Evolutionary conservation across 2,797 vertebrate species (phyloP).

Genomic region (Pelobates cultripes): DNA sequence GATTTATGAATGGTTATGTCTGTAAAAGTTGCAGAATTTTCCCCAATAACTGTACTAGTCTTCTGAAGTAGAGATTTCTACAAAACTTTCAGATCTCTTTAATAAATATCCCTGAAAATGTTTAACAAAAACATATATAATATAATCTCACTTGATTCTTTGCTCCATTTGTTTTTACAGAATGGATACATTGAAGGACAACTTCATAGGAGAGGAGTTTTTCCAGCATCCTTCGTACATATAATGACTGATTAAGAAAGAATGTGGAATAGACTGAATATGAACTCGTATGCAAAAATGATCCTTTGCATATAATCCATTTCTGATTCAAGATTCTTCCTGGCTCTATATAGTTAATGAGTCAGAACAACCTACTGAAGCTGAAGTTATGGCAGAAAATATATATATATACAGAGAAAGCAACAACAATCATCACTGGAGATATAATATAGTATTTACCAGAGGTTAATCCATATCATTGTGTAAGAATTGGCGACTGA

Average conservation of each 20-base stretch:
- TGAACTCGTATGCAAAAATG: not conserved
- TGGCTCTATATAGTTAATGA: constrained; percentile 29
- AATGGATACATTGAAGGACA: constrained; percentile 81
- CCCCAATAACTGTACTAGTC: too few relatives aligned
- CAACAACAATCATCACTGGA: not conserved
- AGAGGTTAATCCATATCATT: too few relatives aligned
- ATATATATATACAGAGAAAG: not conserved
- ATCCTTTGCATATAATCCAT: not conserved
- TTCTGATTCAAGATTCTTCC: not conserved
- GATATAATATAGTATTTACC: too few relatives aligned
- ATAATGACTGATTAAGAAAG: constrained; percentile 67
- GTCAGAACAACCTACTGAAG: not conserved
- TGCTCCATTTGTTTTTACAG: constrained; percentile 61
- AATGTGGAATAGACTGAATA: not conserved
- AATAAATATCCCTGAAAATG: too few relatives aligned
- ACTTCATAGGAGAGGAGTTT: constrained; percentile 79
- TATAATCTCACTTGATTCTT: not conserved
- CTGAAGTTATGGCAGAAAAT: not conserved
- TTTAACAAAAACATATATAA: too few relatives aligned
- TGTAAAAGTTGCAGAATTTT: too few relatives aligned
- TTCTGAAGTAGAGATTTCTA: too few relatives aligned
- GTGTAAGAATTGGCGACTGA: too few relatives aligned
- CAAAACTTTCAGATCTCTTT: too few relatives aligned
- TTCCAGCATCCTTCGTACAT: constrained; percentile 82
- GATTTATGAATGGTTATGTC: too few relatives aligned